Evolutionary conservation across 2,888 invertebrate species (phyloP).

Genomic region (Catonia carolina): DNA sequence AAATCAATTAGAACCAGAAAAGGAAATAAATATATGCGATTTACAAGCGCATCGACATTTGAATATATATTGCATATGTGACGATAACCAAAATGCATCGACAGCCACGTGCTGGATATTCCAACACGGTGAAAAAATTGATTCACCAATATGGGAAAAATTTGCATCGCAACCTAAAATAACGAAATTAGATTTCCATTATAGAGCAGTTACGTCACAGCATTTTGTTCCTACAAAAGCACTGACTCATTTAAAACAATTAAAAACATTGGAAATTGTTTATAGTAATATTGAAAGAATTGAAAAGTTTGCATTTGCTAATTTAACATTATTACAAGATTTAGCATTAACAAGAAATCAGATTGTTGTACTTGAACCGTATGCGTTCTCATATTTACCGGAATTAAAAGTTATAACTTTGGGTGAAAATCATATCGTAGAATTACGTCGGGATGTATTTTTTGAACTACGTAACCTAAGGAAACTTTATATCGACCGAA

Average conservation of each 20-base stretch:
- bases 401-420: conserved; percentile 62
- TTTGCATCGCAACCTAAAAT: conserved; percentile 66
- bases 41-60: conserved; percentile 34
- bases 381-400: conserved; percentile 65
- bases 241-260: conserved; percentile 56
- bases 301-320: conserved; percentile 65
- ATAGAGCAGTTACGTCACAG: conserved; percentile 60
- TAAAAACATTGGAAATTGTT: conserved; percentile 61
- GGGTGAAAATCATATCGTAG: conserved; percentile 68
- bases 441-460: conserved; percentile 65
- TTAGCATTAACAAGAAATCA: conserved; percentile 62
- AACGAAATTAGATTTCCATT: conserved; percentile 62
- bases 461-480: conserved; percentile 63
- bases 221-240: conserved; percentile 66
- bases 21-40: conserved; percentile 34
- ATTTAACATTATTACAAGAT: conserved; percentile 60
- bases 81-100: conserved; percentile 53
- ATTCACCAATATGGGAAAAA: conserved; percentile 66
- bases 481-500: conserved; percentile 74
- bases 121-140: conserved; percentile 57
- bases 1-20: background rate
- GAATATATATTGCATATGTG: conserved; percentile 60
- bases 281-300: conserved; percentile 66
- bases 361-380: conserved; percentile 58
- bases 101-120: conserved; percentile 74